Conservation (phyloP, 2,888 invertebrate species). For the Dione vanillae region DNA sequence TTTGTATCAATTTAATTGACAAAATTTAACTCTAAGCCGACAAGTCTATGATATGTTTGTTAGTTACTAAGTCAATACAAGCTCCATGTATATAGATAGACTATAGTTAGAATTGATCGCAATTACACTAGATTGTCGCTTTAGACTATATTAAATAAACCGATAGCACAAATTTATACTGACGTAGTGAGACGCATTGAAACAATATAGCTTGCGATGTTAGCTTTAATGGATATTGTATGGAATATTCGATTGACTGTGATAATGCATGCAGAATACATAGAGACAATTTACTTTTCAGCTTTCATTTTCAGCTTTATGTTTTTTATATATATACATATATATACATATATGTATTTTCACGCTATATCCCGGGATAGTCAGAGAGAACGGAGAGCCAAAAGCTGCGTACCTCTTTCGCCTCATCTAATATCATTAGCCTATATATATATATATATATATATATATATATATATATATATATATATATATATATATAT, state of each 20-base stretch:
- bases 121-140: slow-evolving; percentile 1
- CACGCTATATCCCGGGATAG: no score
- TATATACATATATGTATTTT: background rate
- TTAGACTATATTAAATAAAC: slow-evolving; percentile 8
- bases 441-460: no score
- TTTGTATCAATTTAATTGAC: no score
- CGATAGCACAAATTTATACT: slow-evolving; percentile 11
- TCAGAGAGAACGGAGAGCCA: no score
- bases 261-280: background rate
- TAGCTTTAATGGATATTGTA: background rate
- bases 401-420: no score
- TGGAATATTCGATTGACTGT: background rate
- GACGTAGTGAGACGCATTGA: background rate
- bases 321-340: no score
- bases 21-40: background rate
- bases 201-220: background rate
- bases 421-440: no score
- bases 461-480: no score
- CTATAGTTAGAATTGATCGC: background rate
- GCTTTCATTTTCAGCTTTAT: background rate
- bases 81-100: background rate
- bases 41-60: background rate
- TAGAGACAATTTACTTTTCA: no score
- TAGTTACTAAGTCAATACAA: background rate
- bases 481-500: no score